A percentile compares a stretch with the other conserved stretches of the same genome.
phyloP scores from a whole-genome alignment of 2,888 invertebrate genomes.

The Macrosiphum euphorbiae region DNA sequence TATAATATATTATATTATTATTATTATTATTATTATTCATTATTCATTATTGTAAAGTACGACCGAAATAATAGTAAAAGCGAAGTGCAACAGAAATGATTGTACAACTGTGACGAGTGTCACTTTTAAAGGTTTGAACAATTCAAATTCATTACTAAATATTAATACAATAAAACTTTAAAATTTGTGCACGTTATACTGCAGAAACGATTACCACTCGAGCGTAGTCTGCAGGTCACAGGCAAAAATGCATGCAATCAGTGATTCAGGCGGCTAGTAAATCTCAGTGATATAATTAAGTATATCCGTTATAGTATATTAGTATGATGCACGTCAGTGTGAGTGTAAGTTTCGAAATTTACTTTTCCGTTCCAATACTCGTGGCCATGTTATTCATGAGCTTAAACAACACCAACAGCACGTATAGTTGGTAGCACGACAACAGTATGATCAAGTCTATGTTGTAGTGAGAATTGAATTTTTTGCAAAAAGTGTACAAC shows the following conservation, averaged over 20 bases:
- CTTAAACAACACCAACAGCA: slow-evolving; percentile 28
- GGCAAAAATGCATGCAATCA: background rate
- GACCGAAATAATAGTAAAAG: background rate
- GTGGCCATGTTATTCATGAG: background rate
- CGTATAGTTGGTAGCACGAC: slow-evolving; percentile 33
- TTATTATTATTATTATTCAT: background rate
- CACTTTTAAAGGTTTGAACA: background rate
- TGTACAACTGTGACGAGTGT: background rate
- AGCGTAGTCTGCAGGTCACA: background rate
- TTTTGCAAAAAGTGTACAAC: slow-evolving; percentile 52
- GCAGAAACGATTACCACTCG: background rate
- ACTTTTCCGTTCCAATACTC: background rate
- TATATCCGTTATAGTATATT: background rate
- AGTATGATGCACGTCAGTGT: no score
- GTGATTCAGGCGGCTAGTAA: background rate
- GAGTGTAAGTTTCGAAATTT: background rate
- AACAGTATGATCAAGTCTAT: slow-evolving; percentile 43
- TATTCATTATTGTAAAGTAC: background rate
- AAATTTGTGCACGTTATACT: background rate
- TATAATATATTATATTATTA: background rate
- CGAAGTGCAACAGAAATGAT: background rate
- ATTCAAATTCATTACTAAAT: background rate
- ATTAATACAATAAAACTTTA: background rate
- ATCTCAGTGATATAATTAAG: background rate
- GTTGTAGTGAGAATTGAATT: slow-evolving; percentile 49